Base-by-base conservation (phyloP, 2,113 vertebrate species). In the Calyptomena viridis region DNA sequence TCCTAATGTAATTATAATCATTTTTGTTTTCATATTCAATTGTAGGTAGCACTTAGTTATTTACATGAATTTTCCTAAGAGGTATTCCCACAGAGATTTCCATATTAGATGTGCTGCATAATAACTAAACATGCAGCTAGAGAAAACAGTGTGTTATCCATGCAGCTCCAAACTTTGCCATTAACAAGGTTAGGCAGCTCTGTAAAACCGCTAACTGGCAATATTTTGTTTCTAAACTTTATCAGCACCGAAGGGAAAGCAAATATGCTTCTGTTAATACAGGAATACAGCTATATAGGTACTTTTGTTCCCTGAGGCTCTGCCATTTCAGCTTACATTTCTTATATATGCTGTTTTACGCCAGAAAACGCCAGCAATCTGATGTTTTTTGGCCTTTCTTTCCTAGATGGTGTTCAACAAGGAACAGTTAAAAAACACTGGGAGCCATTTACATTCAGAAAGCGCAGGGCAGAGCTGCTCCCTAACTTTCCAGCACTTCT, bases 401-500 rank as follows among this genome's bases (percentile, higher is more conserved):
- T 92, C 89, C 87, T 67, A 94, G 94, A 92, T 77, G 53, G 71
- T 68, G 93, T 31, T 79, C 69, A 35, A 25, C 71, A 56, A 49
- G 6, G 31, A 86, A 46, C 44, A 64, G 77, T 69, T 58, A 64
- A 81, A 94, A 93, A 87, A 94, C 4, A 11, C 53, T 5, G 75
- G 90, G 39, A 92, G 94, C 82, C 93, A 97, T 97, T 97, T 96
- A 90, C 76, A 92, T 89, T 84, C 87, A 77, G 64, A 13, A 62
- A 90, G 95, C 49, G 5, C n/a, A 84, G 87, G 95, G 93, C 78
- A 97, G 94, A 96, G 55, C 94, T 96, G 95, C 94, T 97, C 95
- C 79, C 86, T 97, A 98, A 98, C 96, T 98, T 98, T 94, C 90
- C 97, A 95, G 96, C 67, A 81, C 97, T 97, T 96, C 93, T 95